Base-by-base conservation (phyloP, 2,113 vertebrate species). In the Rhabdornis inornatus region DNA sequence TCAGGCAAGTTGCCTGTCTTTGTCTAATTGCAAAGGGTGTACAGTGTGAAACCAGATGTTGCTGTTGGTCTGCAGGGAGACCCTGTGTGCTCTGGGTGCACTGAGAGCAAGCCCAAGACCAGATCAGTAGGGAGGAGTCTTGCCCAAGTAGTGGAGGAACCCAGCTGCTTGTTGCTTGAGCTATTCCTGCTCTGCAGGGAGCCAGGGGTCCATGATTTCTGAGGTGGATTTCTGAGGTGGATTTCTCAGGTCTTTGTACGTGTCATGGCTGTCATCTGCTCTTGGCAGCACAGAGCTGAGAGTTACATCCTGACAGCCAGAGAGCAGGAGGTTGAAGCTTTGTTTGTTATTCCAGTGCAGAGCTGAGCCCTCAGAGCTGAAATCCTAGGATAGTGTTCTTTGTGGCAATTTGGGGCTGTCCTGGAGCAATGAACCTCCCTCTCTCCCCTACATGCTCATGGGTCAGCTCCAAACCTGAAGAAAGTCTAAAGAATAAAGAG, bases 371-470 rank as follows among this genome's bases (percentile, higher is more conserved):
- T 77, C 39, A 11, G 88, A 85, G 42, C 18, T 55, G 59, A 84
- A 84, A 45, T 50, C 72, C 52, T 31, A 22, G 50, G 23, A 16
- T 1, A 31, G 2, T 1, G 9, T 33, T 37, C 33, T 80, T 33
- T 65, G 50, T 59, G 85, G 18, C 3, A 15, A 6, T 68, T 37
- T 42, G 47, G 17, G 42, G 31, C 28, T 83, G 49, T 68, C 16
- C 66, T 57, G 65, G 37, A 49, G 11, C 56, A 55, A 18, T 5
- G 42, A 86, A 22, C 9, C 37, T 83, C 39, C 7, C 25, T 71
- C 20, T 55, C 22, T 17, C 3, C 19, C 12, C 59, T 42, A 0
- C 10, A 3, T 0, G 1, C 16, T 76, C 24, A 4, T 14, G 19
- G 12, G 15, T 65, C 74, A 42, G 18, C 42, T 83, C 44, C 25